These are phyloP conservation scores for Magallana gigas DNA, from an alignment of 1,140 invertebrate genomes.

Conservation along the genomic window DNA sequence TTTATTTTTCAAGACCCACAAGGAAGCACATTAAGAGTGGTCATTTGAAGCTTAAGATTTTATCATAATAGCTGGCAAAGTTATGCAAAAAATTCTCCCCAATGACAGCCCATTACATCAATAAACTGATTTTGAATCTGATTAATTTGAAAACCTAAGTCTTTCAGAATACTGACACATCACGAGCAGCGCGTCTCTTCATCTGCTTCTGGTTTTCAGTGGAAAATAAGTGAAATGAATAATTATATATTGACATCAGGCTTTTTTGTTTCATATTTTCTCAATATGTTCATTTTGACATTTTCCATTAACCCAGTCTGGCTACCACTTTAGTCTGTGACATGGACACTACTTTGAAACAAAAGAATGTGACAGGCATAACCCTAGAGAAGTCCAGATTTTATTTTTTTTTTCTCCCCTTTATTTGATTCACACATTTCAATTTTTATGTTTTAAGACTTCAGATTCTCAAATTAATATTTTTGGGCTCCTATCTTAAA, in stretches of 20 bases:
- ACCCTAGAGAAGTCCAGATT: constrained; percentile 2
- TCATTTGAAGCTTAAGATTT: constrained; percentile 31
- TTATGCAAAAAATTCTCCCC: constrained; percentile 31
- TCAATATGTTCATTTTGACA: constrained; percentile 36
- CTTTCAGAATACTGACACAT: constrained; percentile 31
- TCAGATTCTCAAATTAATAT: not conserved
- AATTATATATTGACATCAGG: constrained; percentile 28
- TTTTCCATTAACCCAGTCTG: constrained; percentile 26
- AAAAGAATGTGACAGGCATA: constrained; percentile 3
- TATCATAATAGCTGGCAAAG: constrained; percentile 22
- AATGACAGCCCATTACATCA: constrained; percentile 34
- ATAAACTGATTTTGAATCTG: constrained; percentile 36
- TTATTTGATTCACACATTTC: not conserved
- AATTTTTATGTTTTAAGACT: not conserved
- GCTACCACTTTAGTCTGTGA: constrained; percentile 7
- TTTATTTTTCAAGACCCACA: constrained; percentile 26
- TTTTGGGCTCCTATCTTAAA: not conserved
- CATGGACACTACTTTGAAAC: constrained; percentile 12
- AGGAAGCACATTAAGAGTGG: constrained; percentile 9
- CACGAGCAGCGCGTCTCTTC: not conserved
- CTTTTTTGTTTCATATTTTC: constrained; percentile 31
- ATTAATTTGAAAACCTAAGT: constrained; percentile 34
- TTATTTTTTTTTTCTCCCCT: not conserved
- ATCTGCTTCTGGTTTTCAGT: constrained; percentile 34
- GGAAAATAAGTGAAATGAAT: constrained; percentile 34